Percentiles rank a stretch among this genome's conserved stretches.
phyloP scores from a whole-genome alignment of 2,888 invertebrate genomes.

The Myathropa florea region DNA sequence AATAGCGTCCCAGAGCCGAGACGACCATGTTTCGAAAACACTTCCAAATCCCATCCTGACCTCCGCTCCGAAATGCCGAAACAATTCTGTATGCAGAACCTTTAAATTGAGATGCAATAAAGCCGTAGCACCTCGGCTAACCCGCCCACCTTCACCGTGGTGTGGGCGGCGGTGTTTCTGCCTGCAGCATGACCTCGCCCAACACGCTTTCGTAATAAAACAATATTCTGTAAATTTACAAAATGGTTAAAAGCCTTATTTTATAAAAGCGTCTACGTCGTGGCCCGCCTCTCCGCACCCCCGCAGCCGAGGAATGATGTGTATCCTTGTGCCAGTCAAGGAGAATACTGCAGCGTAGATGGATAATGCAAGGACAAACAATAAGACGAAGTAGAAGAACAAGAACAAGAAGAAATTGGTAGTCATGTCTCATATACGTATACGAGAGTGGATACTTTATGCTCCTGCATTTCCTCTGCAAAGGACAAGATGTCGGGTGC shows the following conservation, averaged over 20 bases:
- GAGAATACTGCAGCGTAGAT: background rate
- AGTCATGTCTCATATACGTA: slow-evolving; percentile 50
- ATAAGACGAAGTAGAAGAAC: slow-evolving; percentile 20
- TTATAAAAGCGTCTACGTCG: slow-evolving; percentile 27
- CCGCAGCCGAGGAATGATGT: background rate
- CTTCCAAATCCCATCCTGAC: slow-evolving; percentile 49
- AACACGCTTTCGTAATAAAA: slow-evolving; percentile 54
- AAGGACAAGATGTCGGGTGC: slow-evolving; percentile 69
- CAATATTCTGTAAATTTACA: slow-evolving; percentile 67
- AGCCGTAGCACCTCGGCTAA: slow-evolving; percentile 36
- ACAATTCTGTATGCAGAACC: slow-evolving; percentile 46
- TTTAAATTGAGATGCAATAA: slow-evolving; percentile 65
- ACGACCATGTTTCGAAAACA: slow-evolving; percentile 41
- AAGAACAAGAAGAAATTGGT: slow-evolving; percentile 49
- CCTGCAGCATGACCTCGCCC: slow-evolving; percentile 36
- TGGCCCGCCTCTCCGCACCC: background rate
- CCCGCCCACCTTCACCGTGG: background rate
- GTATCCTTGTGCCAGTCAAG: slow-evolving; percentile 2
- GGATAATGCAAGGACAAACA: slow-evolving; percentile 51
- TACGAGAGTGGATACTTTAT: slow-evolving; percentile 57
- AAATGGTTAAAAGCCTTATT: slow-evolving; percentile 67
- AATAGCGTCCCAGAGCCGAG: slow-evolving; percentile 37
- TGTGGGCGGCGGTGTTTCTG: slow-evolving; percentile 2
- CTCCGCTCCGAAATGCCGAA: slow-evolving; percentile 14
- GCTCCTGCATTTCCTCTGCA: slow-evolving; percentile 63